A percentile compares a stretch with the other conserved stretches of the same genome.
These are phyloP conservation scores for Phocides pigmalion DNA, from an alignment of 1,140 invertebrate genomes.

Conservation along the genomic window DNA sequence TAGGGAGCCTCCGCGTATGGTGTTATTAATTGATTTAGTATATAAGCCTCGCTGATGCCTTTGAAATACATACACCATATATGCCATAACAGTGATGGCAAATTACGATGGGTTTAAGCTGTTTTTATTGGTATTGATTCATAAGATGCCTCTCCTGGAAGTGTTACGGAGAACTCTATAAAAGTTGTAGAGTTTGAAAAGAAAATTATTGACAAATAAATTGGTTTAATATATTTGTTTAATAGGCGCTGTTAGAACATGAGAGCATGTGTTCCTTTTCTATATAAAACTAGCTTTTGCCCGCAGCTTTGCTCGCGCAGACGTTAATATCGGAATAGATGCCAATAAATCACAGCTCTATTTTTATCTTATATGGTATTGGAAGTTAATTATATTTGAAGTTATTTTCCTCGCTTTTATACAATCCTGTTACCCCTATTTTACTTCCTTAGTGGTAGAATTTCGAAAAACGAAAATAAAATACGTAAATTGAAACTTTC, in stretches of 20 bases:
- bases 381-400: too few relatives aligned
- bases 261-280: background rate
- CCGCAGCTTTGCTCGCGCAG: too few relatives aligned
- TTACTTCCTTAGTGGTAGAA: too few relatives aligned
- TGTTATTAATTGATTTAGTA: conserved; percentile 48
- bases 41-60: conserved; percentile 30
- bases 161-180: conserved; percentile 18
- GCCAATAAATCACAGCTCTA: too few relatives aligned
- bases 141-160: conserved; percentile 12
- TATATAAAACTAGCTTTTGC: background rate
- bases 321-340: too few relatives aligned
- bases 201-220: conserved; percentile 25
- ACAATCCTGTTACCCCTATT: too few relatives aligned
- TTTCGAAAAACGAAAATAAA: too few relatives aligned
- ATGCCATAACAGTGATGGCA: conserved; percentile 18
- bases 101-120: conserved; percentile 17
- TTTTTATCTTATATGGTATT: too few relatives aligned
- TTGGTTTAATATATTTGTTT: conserved; percentile 7
- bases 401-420: too few relatives aligned
- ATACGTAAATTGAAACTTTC: too few relatives aligned
- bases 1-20: conserved; percentile 35
- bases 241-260: background rate
- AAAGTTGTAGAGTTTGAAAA: conserved; percentile 13
- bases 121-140: conserved; percentile 9
- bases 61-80: conserved; percentile 25